phyloP scores from a whole-genome alignment of 1,140 invertebrate genomes.

The Diploscapter pachys region DNA sequence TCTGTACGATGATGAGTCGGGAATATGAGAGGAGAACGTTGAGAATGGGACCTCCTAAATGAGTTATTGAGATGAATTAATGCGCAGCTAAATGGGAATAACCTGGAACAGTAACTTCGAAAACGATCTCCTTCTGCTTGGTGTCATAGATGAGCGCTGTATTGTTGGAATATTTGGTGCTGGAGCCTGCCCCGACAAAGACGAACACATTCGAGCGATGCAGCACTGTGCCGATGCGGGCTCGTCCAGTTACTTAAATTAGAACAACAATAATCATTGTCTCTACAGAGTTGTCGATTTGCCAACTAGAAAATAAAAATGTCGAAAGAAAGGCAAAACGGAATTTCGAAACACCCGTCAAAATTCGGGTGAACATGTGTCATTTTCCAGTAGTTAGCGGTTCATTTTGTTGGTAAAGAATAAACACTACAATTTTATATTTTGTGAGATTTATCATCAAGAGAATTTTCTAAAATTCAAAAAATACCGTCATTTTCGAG shows the following conservation, averaged over 20 bases:
- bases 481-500: neutral
- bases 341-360: too few species aligned
- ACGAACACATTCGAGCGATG: constrained; percentile 10
- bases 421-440: too few species aligned
- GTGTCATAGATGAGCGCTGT: constrained; percentile 5
- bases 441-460: too few species aligned
- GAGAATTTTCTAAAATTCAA: too few species aligned
- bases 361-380: too few species aligned
- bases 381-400: too few species aligned
- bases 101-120: constrained; percentile 2
- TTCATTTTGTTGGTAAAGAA: too few species aligned
- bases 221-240: constrained; percentile 7
- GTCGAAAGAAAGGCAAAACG: too few species aligned
- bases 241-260: neutral
- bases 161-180: constrained; percentile 5
- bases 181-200: constrained; percentile 10
- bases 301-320: too few species aligned
- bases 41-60: constrained; percentile 9
- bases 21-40: constrained; percentile 1
- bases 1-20: constrained; percentile 11
- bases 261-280: neutral
- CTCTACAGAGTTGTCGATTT: neutral
- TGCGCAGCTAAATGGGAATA: neutral
- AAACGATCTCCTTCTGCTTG: constrained; percentile 1
- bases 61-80: constrained; percentile 6